These are phyloP conservation scores for Octonoba sinensis DNA, from an alignment of 2,888 invertebrate species.

Conservation along the genomic window DNA sequence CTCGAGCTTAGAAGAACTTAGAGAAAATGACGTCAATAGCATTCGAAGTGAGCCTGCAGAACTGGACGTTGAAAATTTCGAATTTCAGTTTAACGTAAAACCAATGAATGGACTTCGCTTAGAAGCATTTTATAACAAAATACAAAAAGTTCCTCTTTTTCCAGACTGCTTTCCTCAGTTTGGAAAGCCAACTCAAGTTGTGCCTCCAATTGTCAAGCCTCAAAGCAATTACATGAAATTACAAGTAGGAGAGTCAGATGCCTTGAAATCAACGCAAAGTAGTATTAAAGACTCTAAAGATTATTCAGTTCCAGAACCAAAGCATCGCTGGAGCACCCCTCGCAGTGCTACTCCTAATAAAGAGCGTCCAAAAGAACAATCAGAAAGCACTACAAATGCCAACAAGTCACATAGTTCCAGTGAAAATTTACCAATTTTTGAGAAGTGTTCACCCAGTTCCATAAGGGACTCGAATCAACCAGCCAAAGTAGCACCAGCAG, in stretches of 20 bases:
- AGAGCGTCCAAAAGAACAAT: slow-evolving; percentile 22
- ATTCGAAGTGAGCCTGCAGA: slow-evolving; percentile 60
- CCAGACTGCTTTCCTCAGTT: slow-evolving; percentile 56
- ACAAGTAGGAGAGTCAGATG: slow-evolving; percentile 35
- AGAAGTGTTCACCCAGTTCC: slow-evolving; percentile 17
- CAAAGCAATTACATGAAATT: slow-evolving; percentile 23
- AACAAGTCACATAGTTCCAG: slow-evolving; percentile 3
- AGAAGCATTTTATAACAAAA: slow-evolving; percentile 62
- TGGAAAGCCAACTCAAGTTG: slow-evolving; percentile 63
- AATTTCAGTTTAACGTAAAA: slow-evolving; percentile 53
- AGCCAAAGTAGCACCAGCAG: not conserved
- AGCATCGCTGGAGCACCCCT: slow-evolving; percentile 52
- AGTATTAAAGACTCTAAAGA: slow-evolving; percentile 24
- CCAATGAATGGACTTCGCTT: slow-evolving; percentile 58
- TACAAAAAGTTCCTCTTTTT: slow-evolving; percentile 62
- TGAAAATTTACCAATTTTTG: slow-evolving; percentile 23
- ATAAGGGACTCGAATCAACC: slow-evolving; percentile 14
- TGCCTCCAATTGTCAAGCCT: slow-evolving; percentile 55
- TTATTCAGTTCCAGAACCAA: slow-evolving; percentile 30
- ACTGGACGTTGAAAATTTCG: slow-evolving; percentile 55
- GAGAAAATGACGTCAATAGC: slow-evolving; percentile 56
- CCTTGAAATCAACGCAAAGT: slow-evolving; percentile 12
- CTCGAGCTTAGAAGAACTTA: slow-evolving; percentile 58
- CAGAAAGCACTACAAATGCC: slow-evolving; percentile 7
- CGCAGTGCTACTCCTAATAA: slow-evolving; percentile 25